These are phyloP conservation scores for Aphodius granarius DNA, from an alignment of 2,888 invertebrate genomes.

Conservation along the genomic window DNA sequence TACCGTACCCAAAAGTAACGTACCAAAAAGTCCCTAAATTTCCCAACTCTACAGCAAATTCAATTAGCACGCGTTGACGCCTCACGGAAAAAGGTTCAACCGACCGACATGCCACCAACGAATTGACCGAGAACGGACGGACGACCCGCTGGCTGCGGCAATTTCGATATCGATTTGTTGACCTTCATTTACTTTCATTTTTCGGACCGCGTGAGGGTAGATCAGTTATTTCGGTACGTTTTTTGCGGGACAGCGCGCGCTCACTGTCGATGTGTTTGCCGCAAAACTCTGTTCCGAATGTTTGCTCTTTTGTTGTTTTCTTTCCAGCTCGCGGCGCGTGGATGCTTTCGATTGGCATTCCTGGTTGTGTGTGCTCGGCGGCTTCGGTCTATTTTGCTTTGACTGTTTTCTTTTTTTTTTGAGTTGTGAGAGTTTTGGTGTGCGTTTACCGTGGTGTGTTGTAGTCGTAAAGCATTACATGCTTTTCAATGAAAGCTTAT, in stretches of 20 bases:
- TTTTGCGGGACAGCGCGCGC: not conserved
- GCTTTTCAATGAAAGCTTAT: not conserved
- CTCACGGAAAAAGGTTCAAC: not conserved
- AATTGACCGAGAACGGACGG: not conserved
- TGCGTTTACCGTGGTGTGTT: not conserved
- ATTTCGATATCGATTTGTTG: constrained; percentile 4
- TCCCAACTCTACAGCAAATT: not conserved
- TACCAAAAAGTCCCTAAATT: too few species aligned
- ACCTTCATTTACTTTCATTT: constrained; percentile 12
- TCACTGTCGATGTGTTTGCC: constrained; percentile 6
- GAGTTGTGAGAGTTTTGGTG: too few species aligned
- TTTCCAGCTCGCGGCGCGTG: not conserved
- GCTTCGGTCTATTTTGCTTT: not conserved
- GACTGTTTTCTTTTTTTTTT: not conserved
- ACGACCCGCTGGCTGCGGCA: not conserved
- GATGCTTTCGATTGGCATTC: constrained; percentile 1
- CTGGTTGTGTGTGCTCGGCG: not conserved
- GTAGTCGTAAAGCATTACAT: not conserved
- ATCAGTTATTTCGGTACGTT: constrained; percentile 11
- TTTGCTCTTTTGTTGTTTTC: not conserved
- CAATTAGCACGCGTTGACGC: not conserved
- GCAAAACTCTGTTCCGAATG: not conserved
- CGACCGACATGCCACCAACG: not conserved
- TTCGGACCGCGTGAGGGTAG: constrained; percentile 8
- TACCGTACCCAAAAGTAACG: too few species aligned